A percentile compares a stretch with the other conserved stretches of the same genome.
phyloP scores from a whole-genome alignment of 2,888 invertebrate species.

The Agriopis aurantiaria region DNA sequence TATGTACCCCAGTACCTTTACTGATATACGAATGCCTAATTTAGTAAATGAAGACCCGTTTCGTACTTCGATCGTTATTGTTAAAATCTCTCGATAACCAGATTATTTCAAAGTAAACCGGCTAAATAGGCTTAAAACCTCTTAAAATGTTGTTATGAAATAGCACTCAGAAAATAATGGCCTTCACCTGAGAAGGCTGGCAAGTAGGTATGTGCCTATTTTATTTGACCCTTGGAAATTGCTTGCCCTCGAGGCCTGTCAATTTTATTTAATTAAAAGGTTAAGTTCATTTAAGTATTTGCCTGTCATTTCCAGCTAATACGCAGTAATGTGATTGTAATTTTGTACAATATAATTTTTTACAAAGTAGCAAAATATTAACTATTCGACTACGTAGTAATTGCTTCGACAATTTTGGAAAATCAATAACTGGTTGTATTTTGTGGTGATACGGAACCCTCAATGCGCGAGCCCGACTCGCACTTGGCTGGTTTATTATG shows the following conservation, averaged over 20 bases:
- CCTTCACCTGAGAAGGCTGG: conserved; percentile 10
- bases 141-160: conserved; percentile 19
- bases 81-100: not conserved
- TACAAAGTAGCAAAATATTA: not conserved
- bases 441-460: too few species aligned
- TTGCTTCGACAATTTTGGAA: too few species aligned
- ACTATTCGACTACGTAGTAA: not conserved
- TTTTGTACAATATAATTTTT: not conserved
- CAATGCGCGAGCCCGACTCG: too few species aligned
- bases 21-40: not conserved
- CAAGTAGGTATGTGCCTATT: conserved; percentile 1
- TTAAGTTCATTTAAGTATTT: not conserved
- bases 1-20: not conserved
- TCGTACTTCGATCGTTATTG: not conserved
- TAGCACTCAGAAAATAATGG: conserved; percentile 26
- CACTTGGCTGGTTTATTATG: too few species aligned
- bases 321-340: not conserved
- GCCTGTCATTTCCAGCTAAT: not conserved
- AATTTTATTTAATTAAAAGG: conserved; percentile 8
- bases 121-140: conserved; percentile 20
- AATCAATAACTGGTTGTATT: too few species aligned
- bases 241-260: not conserved
- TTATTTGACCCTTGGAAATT: not conserved
- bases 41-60: not conserved
- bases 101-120: not conserved